phyloP scores from a whole-genome alignment of 2,797 vertebrate species.

The Chrosomus eos region DNA sequence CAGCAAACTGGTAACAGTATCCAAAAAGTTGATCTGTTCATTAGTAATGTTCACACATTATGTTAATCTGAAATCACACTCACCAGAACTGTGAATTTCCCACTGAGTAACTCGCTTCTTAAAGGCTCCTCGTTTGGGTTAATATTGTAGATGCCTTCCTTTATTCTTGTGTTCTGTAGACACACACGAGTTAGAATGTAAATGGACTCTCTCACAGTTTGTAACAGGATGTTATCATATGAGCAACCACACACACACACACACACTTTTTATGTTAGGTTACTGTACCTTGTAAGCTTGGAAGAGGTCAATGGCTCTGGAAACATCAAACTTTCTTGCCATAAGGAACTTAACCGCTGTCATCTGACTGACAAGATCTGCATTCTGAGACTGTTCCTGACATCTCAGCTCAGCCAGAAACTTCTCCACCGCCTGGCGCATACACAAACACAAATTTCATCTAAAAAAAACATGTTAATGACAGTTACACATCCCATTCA shows the following conservation, averaged over 20 bases:
- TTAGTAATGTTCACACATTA: not conserved
- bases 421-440: slow-evolving; percentile 81
- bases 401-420: slow-evolving; percentile 81
- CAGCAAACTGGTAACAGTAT: not conserved
- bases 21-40: not conserved
- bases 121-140: slow-evolving; percentile 86
- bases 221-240: not conserved
- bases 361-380: slow-evolving; percentile 81
- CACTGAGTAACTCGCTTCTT: slow-evolving; percentile 82
- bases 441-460: slow-evolving; percentile 19
- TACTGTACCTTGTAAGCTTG: slow-evolving; percentile 83
- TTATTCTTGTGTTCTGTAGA: slow-evolving; percentile 84
- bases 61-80: slow-evolving; percentile 56
- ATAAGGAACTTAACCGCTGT: slow-evolving; percentile 87
- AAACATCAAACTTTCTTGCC: slow-evolving; percentile 86
- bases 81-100: slow-evolving; percentile 87
- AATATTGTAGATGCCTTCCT: slow-evolving; percentile 86
- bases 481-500: not conserved
- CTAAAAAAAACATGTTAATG: not conserved
- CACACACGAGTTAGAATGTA: not conserved
- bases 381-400: slow-evolving; percentile 80
- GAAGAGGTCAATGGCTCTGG: slow-evolving; percentile 84
- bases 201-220: not conserved
- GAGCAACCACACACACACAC: not conserved
- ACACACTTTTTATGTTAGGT: not conserved